Percentiles rank a stretch among this genome's conserved stretches.
phyloP scores from a whole-genome alignment of 2,797 vertebrate genomes.

The Halcyon chelicuti region DNA sequence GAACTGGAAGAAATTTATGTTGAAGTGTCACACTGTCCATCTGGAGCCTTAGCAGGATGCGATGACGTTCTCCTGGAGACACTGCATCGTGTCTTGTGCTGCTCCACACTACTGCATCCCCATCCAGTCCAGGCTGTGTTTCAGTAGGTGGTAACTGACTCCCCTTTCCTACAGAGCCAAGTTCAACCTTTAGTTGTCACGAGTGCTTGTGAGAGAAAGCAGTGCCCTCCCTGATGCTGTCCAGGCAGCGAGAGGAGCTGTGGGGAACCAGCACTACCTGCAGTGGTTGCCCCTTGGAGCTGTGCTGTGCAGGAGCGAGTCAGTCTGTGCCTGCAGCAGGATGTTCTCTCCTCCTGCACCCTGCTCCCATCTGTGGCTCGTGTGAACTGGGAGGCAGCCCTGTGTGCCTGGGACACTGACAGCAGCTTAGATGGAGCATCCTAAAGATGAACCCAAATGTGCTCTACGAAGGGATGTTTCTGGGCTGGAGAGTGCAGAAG shows the following conservation, averaged over 20 bases:
- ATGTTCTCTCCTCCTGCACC: not conserved
- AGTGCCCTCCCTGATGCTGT: not conserved
- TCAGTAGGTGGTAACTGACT: not conserved
- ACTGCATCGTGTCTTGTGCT: not conserved
- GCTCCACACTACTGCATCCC: not conserved
- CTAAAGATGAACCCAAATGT: not conserved
- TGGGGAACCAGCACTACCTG: not conserved
- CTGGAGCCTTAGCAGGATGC: not conserved
- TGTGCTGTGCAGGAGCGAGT: not conserved
- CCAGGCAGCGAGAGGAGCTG: not conserved
- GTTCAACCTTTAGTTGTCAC: not conserved
- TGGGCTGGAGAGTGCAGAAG: not conserved
- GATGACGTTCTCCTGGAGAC: not conserved
- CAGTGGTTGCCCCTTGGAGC: not conserved
- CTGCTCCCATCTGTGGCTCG: not conserved
- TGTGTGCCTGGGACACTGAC: accelerated
- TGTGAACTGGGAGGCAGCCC: not conserved
- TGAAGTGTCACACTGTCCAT: not conserved
- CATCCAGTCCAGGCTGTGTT: not conserved
- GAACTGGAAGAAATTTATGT: not conserved
- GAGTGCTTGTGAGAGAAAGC: not conserved
- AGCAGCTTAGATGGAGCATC: not conserved
- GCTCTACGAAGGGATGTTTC: not conserved
- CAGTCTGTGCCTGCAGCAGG: not conserved
- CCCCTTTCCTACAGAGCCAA: not conserved